Percentiles rank a stretch among this genome's conserved stretches.
Conservation (phyloP, 2,888 invertebrate species). For the Cepaea hortensis region DNA sequence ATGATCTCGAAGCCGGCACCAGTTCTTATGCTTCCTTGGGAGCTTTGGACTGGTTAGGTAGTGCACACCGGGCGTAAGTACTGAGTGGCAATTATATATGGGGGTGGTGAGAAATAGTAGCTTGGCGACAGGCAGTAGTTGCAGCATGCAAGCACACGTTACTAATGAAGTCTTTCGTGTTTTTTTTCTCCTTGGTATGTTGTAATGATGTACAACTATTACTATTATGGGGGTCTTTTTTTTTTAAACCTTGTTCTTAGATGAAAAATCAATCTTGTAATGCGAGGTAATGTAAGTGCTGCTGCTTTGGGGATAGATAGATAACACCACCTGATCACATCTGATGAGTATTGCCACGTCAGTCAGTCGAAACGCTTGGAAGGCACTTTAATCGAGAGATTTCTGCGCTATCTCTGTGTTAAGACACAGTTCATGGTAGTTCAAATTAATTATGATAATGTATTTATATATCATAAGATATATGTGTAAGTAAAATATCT, state of each 20-base stretch:
- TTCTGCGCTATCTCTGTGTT: constrained; percentile 52
- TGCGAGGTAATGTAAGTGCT: constrained; percentile 27
- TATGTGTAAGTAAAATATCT: constrained; percentile 11
- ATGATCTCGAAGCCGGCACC: constrained; percentile 49
- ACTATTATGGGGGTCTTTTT: neutral
- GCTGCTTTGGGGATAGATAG: constrained; percentile 24
- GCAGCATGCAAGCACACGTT: constrained; percentile 11
- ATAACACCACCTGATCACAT: constrained; percentile 34
- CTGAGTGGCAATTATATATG: constrained; percentile 48
- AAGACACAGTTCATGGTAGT: constrained; percentile 29
- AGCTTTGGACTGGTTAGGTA: constrained; percentile 49
- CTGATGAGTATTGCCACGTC: constrained; percentile 46
- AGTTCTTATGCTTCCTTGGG: constrained; percentile 38
- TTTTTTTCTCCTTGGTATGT: neutral
- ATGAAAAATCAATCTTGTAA: neutral
- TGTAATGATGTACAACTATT: neutral
- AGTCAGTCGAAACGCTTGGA: constrained; percentile 48
- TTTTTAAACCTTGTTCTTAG: neutral
- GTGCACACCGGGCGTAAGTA: constrained; percentile 51
- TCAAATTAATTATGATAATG: too few species aligned
- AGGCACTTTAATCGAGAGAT: constrained; percentile 47
- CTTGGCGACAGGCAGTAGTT: neutral
- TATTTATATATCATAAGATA: too few species aligned
- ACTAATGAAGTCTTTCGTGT: neutral
- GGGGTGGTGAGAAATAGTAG: constrained; percentile 39